phyloP scores from a whole-genome alignment of 2,888 invertebrate species.

The Reticulitermes lucifugus region DNA sequence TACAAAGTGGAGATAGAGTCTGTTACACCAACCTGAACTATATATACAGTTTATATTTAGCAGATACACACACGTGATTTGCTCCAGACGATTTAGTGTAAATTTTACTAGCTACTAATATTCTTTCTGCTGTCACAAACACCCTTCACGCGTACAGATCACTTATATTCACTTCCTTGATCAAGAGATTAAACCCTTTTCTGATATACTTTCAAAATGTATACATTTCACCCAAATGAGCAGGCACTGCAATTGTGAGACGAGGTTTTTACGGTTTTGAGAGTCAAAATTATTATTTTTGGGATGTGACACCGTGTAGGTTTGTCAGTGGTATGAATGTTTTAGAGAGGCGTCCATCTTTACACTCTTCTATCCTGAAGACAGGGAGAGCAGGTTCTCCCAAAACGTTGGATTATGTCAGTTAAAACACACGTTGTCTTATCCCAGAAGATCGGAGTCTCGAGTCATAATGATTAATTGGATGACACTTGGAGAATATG shows the following conservation, averaged over 20 bases:
- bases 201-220: background rate
- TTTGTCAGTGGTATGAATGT: no score
- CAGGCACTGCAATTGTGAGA: background rate
- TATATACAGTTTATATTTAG: background rate
- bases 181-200: background rate
- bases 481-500: no score
- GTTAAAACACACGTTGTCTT: no score
- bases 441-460: no score
- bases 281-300: no score
- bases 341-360: no score
- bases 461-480: no score
- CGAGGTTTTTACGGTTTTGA: no score
- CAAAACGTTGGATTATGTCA: no score
- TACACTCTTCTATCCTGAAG: no score
- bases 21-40: background rate
- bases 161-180: background rate
- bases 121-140: background rate
- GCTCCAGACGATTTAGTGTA: background rate
- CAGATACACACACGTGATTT: background rate
- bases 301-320: no score
- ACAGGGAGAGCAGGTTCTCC: no score
- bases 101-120: background rate
- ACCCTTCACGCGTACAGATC: background rate
- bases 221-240: background rate
- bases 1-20: background rate